Conservation (phyloP, 2,888 invertebrate species). For the Plebejus anna region DNA sequence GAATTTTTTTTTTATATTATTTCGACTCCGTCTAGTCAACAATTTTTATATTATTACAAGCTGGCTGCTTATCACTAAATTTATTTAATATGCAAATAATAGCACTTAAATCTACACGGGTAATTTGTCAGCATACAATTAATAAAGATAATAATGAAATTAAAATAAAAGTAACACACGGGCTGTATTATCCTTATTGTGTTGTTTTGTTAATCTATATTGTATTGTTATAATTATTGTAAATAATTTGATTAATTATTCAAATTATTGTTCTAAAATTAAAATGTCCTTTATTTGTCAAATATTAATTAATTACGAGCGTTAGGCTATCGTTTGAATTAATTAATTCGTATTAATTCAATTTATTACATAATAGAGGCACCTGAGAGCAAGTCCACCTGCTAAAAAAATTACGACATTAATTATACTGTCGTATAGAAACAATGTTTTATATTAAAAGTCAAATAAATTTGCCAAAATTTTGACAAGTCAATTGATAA, state of each 20-base stretch:
- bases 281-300: conserved; percentile 19
- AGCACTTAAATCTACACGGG: background rate
- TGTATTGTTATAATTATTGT: conserved; percentile 1
- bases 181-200: background rate
- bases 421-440: background rate
- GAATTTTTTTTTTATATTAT: background rate
- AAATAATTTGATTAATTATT: background rate
- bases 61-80: background rate
- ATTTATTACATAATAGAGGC: conserved; percentile 21
- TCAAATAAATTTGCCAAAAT: background rate
- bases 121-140: conserved; percentile 1
- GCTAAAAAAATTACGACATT: conserved; percentile 19
- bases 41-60: background rate
- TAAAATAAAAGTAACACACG: background rate
- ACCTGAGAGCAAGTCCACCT: conserved; percentile 18
- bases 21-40: background rate
- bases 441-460: conserved; percentile 4
- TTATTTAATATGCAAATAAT: background rate
- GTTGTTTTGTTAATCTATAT: background rate
- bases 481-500: conserved; percentile 6
- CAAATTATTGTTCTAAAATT: background rate
- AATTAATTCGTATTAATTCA: conserved; percentile 13
- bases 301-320: conserved; percentile 14
- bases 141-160: background rate
- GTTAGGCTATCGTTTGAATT: background rate